A percentile compares a stretch with the other conserved stretches of the same genome.
These are phyloP conservation scores for Litocranius walleri DNA, from an alignment of 2,113 vertebrate species.

Conservation along the genomic window DNA sequence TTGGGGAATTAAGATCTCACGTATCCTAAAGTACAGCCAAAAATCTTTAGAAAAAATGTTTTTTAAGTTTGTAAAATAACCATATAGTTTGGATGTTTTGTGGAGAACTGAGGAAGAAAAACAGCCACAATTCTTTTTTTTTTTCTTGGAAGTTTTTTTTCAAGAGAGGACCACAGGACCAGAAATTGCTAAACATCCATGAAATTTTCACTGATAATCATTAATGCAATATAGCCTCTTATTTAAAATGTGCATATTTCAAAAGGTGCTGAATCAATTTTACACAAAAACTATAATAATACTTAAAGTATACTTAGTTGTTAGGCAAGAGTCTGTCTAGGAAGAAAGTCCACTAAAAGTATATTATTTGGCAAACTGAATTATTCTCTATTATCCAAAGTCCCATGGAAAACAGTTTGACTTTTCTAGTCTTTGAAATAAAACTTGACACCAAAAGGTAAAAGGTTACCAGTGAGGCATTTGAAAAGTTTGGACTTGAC, in stretches of 20 bases:
- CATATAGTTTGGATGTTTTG: slow-evolving; percentile 9
- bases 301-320: background rate
- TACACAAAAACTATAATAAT: background rate
- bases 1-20: background rate
- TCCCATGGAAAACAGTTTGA: background rate
- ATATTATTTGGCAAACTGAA: background rate
- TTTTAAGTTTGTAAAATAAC: background rate
- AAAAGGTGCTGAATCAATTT: background rate
- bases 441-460: background rate
- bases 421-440: background rate
- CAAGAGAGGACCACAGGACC: background rate
- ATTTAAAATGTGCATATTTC: background rate
- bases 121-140: background rate
- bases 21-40: background rate
- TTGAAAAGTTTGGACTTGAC: background rate
- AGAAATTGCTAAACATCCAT: background rate
- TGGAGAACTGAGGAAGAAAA: slow-evolving; percentile 43
- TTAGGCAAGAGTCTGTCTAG: background rate
- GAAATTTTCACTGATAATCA: background rate
- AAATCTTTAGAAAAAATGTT: background rate
- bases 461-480: background rate
- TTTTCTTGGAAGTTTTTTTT: background rate
- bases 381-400: background rate
- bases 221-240: background rate
- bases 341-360: background rate